These are phyloP conservation scores for Coelinius sp. DNA, from an alignment of 2,888 invertebrate genomes.

Conservation along the genomic window DNA sequence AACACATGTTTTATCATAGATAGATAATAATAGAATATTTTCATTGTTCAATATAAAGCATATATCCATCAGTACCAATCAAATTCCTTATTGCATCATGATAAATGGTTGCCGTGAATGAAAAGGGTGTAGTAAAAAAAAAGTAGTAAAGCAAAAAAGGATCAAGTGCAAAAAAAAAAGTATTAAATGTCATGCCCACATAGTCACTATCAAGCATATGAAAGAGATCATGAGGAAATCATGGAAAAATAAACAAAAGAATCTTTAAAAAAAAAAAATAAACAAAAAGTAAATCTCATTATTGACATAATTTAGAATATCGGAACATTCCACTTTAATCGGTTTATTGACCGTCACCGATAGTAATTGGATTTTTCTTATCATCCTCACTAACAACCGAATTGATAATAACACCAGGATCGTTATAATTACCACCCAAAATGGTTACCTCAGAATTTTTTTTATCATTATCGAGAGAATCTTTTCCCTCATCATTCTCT, in stretches of 20 bases:
- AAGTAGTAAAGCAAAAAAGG: slow-evolving; percentile 23
- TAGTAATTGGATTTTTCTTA: slow-evolving; percentile 21
- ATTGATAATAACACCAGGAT: slow-evolving; percentile 34
- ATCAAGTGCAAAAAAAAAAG: not conserved
- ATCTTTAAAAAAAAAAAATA: not conserved
- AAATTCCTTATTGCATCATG: not conserved
- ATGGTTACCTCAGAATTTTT: slow-evolving; percentile 25
- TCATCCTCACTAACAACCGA: slow-evolving; percentile 28
- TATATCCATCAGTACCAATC: not conserved
- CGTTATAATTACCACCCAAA: slow-evolving; percentile 47
- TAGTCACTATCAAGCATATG: not conserved
- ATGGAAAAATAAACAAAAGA: not conserved
- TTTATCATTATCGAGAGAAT: slow-evolving; percentile 21
- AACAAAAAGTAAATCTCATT: not conserved
- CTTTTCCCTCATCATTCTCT: slow-evolving; percentile 22
- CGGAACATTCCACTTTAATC: slow-evolving; percentile 12
- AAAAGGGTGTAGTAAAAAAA: slow-evolving; percentile 8
- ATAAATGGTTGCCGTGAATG: not conserved
- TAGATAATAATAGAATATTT: slow-evolving; percentile 35
- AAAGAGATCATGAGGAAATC: slow-evolving; percentile 6
- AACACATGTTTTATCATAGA: slow-evolving; percentile 36
- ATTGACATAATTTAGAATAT: not conserved
- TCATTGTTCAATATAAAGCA: slow-evolving; percentile 16
- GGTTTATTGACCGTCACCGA: slow-evolving; percentile 34
- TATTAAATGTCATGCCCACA: slow-evolving; percentile 11